Base-by-base conservation (phyloP, 2,113 vertebrate genomes). In the Syrmaticus mikado region DNA sequence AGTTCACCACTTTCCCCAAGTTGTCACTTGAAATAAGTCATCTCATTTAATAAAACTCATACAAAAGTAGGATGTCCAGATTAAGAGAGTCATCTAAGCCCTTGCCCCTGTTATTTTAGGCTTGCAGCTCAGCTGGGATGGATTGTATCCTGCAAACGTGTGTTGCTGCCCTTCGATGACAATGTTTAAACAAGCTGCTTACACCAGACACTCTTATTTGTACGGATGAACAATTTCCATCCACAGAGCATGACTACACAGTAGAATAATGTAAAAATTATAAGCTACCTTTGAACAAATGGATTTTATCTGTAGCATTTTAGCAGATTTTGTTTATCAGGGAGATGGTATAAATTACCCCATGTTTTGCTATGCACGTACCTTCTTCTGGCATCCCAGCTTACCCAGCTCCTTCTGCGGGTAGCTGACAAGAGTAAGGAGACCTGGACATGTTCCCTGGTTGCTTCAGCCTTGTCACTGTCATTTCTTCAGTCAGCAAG, bases 361-460 rank as follows among this genome's bases (percentile, higher is more conserved):
- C 4, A 13, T 43, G 12, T 16, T 78, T 28, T 64, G 13, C 41
- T 55, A 11, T 24, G 25, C 19, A 32, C 0, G 0, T 52, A 30
- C 27, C 41, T 68, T 10, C 36, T 52, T 20, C 36, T 57, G 9
- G 13, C 32, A 12, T 62, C 76, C 41, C 32, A 65, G 10, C 9
- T 24, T 41, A 50, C 13, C 13, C 41, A 34, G 3, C 17, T 66
- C 3, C 50, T 30, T 66, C 12, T 1, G 1, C 2, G 30, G 15
- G 48, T 8, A 22, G 30, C 53, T 45, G 25, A 18, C 0, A 55
- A 81, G 57, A 53, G 14, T 32, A 38, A 43, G 22, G 32, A 88
- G 40, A 79, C 34, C 18, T 32, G 52, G 45, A 76, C 53, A 66
- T 15, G 24, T 46, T 36, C 65, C 43, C 43, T 80, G 18, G 16